Percentiles rank a stretch among this genome's conserved stretches.
These are phyloP conservation scores for Dipodomys spectabilis DNA, from an alignment of 2,113 vertebrate genomes.

Conservation along the genomic window DNA sequence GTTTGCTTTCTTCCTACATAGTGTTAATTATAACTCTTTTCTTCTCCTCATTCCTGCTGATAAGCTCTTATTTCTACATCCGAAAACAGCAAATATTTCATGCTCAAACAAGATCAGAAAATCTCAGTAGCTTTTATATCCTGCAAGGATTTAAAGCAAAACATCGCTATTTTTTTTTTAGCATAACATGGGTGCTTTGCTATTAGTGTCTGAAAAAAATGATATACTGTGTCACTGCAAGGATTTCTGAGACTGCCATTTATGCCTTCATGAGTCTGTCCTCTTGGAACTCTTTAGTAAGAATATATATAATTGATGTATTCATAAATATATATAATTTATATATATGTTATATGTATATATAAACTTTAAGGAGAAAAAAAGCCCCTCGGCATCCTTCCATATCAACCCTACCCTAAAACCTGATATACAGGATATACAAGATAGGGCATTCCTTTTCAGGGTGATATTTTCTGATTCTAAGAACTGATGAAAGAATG, in stretches of 20 bases:
- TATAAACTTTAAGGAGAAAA: background rate
- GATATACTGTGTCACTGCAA: background rate
- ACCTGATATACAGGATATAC: background rate
- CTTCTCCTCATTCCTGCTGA: slow-evolving; percentile 68
- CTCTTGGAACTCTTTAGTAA: too few species aligned
- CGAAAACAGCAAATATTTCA: slow-evolving; percentile 14
- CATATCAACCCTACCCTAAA: background rate
- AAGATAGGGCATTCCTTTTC: slow-evolving; percentile 26
- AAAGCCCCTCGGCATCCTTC: background rate
- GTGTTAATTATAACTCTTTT: slow-evolving; percentile 71
- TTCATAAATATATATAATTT: background rate
- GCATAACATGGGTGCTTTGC: background rate
- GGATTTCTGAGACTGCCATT: background rate
- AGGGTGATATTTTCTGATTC: slow-evolving; percentile 19
- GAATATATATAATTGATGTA: too few species aligned
- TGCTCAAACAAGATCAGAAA: slow-evolving; percentile 25
- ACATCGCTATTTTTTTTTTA: background rate
- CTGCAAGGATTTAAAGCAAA: slow-evolving; percentile 8
- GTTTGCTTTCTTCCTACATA: slow-evolving; percentile 78
- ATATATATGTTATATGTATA: background rate
- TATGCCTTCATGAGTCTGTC: background rate
- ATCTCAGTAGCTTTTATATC: background rate
- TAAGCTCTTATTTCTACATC: slow-evolving; percentile 61
- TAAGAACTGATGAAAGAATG: slow-evolving; percentile 17
- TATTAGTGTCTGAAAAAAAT: background rate